Base-by-base conservation (phyloP, 2,888 invertebrate species). In the Ichneumoninae sp. region DNA sequence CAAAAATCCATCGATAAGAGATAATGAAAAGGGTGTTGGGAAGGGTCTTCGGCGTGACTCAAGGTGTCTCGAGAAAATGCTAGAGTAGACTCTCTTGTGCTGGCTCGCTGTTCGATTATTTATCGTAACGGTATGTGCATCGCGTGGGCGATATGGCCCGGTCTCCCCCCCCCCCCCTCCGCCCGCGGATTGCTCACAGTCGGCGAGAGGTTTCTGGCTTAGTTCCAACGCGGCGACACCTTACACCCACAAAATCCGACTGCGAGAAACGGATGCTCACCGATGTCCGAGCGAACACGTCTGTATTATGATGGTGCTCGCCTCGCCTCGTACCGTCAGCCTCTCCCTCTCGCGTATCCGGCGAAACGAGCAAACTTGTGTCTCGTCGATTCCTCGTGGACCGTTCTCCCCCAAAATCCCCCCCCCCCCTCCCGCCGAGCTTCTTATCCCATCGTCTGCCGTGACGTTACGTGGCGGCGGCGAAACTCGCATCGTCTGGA, bases 61-160 rank as follows among this genome's bases (percentile, higher is more conserved):
- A 60, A 78, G 63, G 60, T 47, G 69, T 69, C 47, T 70, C 70
- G 26, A 71, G 30, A 80, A 66, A 54, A 66, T 73, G 26, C 44
- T 66, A 44, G 68, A 57, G 57, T 5, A 79, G 44, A 80, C 76
- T 75, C 74, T 86, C 69, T 80, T 66, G 77, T 80, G 50, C 74
- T 74, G 74, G 13, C 57, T 57, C 26, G 63, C 85, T 78, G 79
- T 92, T 92, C 90, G 92, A 93, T 93, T 93, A 93, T 93, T 93
- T 93, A 93, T 93, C 92, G 92, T 90, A 88, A 92, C 88, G 93
- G 92, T 92, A 93, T 93, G 93, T 90, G 90, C 88, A 87, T 90
- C 91, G 91, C 91, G 93, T 93, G 90, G 93, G 93, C 88, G 91
- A 81, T 63, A 75, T 80, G 63, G 50, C 70, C 68, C 68, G 63